Percentiles rank a stretch among this genome's conserved stretches.
Evolutionary conservation across 2,797 vertebrate species (phyloP).

Genomic region (Podarcis siculus): DNA sequence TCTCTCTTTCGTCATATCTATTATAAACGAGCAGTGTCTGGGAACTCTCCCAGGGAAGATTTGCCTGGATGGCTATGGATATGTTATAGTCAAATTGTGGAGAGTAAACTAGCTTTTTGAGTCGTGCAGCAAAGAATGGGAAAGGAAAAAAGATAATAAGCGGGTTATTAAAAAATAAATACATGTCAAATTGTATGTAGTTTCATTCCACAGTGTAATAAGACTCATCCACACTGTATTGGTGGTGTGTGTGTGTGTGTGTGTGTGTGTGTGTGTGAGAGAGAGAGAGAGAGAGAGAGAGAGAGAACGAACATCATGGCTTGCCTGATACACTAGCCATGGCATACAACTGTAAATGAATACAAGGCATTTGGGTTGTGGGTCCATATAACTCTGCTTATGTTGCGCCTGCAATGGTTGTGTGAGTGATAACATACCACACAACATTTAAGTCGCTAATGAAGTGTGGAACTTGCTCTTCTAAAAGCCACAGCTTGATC

Average conservation of each 20-base stretch:
- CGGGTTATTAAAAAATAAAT: conserved; percentile 74
- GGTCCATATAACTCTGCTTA: not conserved
- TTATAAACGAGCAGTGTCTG: conserved; percentile 76
- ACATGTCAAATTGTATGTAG: conserved; percentile 36
- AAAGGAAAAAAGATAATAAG: conserved; percentile 60
- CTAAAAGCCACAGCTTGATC: not conserved
- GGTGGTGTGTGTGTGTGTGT: not conserved
- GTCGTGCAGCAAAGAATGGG: conserved; percentile 38
- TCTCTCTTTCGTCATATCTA: conserved; percentile 75
- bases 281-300: no score
- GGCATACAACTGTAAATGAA: not conserved
- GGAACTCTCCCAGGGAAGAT: conserved; percentile 74
- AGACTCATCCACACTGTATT: rapidly evolving
- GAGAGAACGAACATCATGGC: not conserved
- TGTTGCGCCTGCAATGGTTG: not conserved
- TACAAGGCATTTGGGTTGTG: not conserved
- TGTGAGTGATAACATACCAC: not conserved
- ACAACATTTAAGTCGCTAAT: not conserved
- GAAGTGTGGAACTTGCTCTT: not conserved
- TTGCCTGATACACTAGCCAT: not conserved
- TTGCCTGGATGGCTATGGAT: conserved; percentile 74
- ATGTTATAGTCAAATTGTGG: conserved; percentile 74
- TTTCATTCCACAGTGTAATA: conserved; percentile 54
- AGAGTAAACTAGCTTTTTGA: conserved; percentile 68
- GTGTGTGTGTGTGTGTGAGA: not conserved